These are phyloP conservation scores for Drosophila gunungcola DNA, from an alignment of 1,140 invertebrate genomes.

Conservation along the genomic window DNA sequence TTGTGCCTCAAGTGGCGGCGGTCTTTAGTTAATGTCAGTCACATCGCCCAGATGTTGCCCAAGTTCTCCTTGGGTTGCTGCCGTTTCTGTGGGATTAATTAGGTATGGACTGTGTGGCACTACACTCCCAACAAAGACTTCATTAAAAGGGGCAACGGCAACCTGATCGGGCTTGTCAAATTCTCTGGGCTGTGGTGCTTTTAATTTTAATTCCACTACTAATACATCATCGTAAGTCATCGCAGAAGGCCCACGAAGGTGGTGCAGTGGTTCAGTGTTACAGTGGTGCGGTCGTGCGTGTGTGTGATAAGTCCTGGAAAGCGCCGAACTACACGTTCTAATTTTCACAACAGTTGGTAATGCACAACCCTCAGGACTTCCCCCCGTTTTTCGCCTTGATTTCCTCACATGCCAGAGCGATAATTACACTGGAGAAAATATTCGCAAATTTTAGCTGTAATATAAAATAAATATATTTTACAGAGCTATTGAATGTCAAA, in stretches of 20 bases:
- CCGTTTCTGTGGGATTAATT: conserved; percentile 55
- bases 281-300: conserved; percentile 61
- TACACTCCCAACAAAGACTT: conserved; percentile 56
- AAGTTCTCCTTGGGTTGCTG: conserved; percentile 10
- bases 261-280: conserved; percentile 14
- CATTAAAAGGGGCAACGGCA: conserved; percentile 65
- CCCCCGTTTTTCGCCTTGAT: conserved; percentile 7
- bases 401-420: conserved; percentile 8
- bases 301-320: conserved; percentile 78
- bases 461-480: not conserved
- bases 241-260: conserved; percentile 44
- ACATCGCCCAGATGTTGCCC: conserved; percentile 55
- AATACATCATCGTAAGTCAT: conserved; percentile 82
- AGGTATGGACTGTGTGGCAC: conserved; percentile 14
- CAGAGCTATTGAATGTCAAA: no score
- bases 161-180: conserved; percentile 47
- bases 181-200: conserved; percentile 54
- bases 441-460: not conserved
- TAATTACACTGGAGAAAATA: not conserved
- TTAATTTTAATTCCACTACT: conserved; percentile 76
- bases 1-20: conserved; percentile 61
- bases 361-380: conserved; percentile 12
- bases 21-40: conserved; percentile 79
- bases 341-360: conserved; percentile 77
- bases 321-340: conserved; percentile 69